These are phyloP conservation scores for Melangyna quadrimaculata DNA, from an alignment of 2,888 invertebrate genomes.

Conservation along the genomic window DNA sequence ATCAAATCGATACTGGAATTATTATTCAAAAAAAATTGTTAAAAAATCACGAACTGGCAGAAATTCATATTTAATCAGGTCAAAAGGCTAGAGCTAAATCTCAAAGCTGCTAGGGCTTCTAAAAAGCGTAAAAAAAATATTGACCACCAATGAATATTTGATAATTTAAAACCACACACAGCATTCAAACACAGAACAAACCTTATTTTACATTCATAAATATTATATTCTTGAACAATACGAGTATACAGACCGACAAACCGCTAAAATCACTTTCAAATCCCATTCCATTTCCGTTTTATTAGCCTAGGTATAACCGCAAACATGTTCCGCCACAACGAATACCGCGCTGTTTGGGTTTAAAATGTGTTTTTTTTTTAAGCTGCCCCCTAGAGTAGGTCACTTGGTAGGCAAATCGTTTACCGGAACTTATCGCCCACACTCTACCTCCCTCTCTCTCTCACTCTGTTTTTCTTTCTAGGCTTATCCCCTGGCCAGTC, in stretches of 20 bases:
- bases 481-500: background rate
- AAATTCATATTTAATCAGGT: background rate
- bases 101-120: background rate
- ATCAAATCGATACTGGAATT: no score
- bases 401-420: constrained; percentile 53
- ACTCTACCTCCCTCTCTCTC: background rate
- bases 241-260: background rate
- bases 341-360: constrained; percentile 23
- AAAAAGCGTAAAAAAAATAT: background rate
- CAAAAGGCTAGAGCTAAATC: background rate
- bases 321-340: constrained; percentile 52
- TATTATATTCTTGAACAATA: background rate
- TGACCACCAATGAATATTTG: background rate
- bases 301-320: constrained; percentile 8
- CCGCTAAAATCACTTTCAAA: constrained; percentile 52
- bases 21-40: no score
- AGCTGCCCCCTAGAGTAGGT: constrained; percentile 51
- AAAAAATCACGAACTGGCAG: no score
- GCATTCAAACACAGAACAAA: background rate
- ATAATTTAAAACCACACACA: background rate
- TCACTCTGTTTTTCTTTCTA: background rate
- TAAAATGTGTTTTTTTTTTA: background rate
- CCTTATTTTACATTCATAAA: constrained; percentile 12
- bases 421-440: constrained; percentile 63
- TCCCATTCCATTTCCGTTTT: constrained; percentile 43